These are phyloP conservation scores for Sebastes kiyomatsui DNA, from an alignment of 2,797 vertebrate species.

Conservation along the genomic window DNA sequence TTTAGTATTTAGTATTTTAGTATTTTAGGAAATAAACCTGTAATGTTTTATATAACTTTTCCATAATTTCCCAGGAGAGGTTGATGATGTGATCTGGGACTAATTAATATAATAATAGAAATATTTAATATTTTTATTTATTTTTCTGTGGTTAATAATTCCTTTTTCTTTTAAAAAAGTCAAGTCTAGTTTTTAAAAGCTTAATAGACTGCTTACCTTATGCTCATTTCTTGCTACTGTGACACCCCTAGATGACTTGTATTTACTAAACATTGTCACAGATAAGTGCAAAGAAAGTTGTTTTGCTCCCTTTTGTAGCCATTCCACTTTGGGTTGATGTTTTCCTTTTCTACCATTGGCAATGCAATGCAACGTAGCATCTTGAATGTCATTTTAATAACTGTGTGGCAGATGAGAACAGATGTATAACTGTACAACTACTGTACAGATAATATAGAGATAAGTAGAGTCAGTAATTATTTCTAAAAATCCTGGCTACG, in stretches of 20 bases:
- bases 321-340: conserved; percentile 72
- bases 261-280: conserved; percentile 66
- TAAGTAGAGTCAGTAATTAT: too few species aligned
- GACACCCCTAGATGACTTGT: conserved; percentile 64
- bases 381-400: conserved; percentile 83
- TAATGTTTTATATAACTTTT: too few species aligned
- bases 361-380: conserved; percentile 84
- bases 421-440: conserved; percentile 95
- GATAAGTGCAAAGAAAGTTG: conserved; percentile 47
- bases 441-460: too few species aligned
- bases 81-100: too few species aligned
- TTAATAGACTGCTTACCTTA: conserved; percentile 64
- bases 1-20: too few species aligned
- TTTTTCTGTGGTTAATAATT: conserved; percentile 49
- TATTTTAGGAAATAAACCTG: too few species aligned
- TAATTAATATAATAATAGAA: not conserved
- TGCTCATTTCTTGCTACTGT: conserved; percentile 62
- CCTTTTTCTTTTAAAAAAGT: conserved; percentile 15
- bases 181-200: conserved; percentile 76
- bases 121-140: conserved; percentile 31
- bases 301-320: conserved; percentile 66
- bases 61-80: too few species aligned
- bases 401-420: conserved; percentile 79
- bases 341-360: conserved; percentile 88
- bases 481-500: not conserved